Base-by-base conservation (phyloP, 2,797 vertebrate species). In the Phoeniculus purpureus region DNA sequence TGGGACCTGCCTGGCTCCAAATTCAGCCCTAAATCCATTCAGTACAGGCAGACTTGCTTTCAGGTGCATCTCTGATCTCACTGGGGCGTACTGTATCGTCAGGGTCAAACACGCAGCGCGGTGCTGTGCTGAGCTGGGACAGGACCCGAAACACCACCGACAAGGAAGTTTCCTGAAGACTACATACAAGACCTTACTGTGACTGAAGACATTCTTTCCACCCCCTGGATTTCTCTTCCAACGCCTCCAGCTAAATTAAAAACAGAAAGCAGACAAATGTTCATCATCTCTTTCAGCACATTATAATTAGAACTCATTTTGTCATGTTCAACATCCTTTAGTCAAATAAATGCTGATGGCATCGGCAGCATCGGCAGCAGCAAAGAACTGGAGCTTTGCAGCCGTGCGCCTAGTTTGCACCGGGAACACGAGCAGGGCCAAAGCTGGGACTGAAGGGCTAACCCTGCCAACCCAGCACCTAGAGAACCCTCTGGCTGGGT, bases 171-270 rank as follows among this genome's bases (percentile, higher is more conserved):
- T 84, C 74, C 68, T 80, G 75, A 81, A 89, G 43, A 77, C 64
- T 18, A 77, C 1, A 9, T 27, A 71, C 16, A 32, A 80, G 85
- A 65, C 20, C 25, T 77, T 68, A 45, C 54, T 90, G 51, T 65
- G 56, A 81, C 58, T 84, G 71, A 61, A 88, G 60, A 67, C 70
- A 88, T 80, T 75, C 12, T 91, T 95, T 88, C 90, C 83, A 90
- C 19, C 2, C 2, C 40, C 19, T 84, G 45, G 31, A 92, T 83
- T 93, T 92, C 55, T 92, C 94, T 94, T 92, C 81, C 84, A 96
- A 48, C 56, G 87, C 92, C 92, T 94, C 72, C 31, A 93, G 90
- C 85, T 85, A 94, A 95, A 94, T 50, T 71, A 71, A 81, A 92
- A 94, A 32, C 71, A 94, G 71, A 94, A 93, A 79, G 56, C 52